Evolutionary conservation across 1,140 invertebrate genomes (phyloP).

Genomic region (Drosophila bipectinata): DNA sequence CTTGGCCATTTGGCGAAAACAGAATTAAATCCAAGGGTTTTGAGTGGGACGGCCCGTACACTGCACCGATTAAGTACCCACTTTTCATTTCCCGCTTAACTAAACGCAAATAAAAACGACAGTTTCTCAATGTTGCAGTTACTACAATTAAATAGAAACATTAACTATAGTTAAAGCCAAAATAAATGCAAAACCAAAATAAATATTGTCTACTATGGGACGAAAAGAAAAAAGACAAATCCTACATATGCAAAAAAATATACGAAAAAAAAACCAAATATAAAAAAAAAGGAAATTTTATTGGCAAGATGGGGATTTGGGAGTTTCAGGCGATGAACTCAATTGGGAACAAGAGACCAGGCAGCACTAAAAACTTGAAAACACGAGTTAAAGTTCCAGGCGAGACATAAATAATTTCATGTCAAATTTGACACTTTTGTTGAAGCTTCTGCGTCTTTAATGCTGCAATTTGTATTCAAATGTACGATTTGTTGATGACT

Average conservation of each 20-base stretch:
- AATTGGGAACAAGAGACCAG: slow-evolving; percentile 29
- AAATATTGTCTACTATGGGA: slow-evolving; percentile 56
- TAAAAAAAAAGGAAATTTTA: slow-evolving; percentile 15
- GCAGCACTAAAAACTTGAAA: slow-evolving; percentile 15
- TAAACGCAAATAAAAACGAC: slow-evolving; percentile 17
- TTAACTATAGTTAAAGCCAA: slow-evolving; percentile 33
- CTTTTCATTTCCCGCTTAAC: slow-evolving; percentile 9
- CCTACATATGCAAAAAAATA: slow-evolving; percentile 60
- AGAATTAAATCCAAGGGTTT: slow-evolving; percentile 17
- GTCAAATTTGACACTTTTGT: slow-evolving; percentile 77
- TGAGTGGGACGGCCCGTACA: background rate
- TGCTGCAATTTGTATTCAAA: slow-evolving; percentile 79
- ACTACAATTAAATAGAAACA: slow-evolving; percentile 43
- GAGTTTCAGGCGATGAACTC: slow-evolving; percentile 29
- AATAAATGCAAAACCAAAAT: slow-evolving; percentile 42
- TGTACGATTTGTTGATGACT: slow-evolving; percentile 77
- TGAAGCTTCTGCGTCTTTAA: slow-evolving; percentile 66
- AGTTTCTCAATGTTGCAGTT: slow-evolving; percentile 61
- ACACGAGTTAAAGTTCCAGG: slow-evolving; percentile 49
- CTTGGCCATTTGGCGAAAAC: slow-evolving; percentile 10
- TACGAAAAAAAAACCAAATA: slow-evolving; percentile 27
- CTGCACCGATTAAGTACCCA: background rate
- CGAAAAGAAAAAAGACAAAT: slow-evolving; percentile 35
- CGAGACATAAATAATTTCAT: slow-evolving; percentile 74
- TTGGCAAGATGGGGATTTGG: slow-evolving; percentile 23